Percentiles rank a stretch among this genome's conserved stretches.
Evolutionary conservation across 2,797 vertebrate genomes (phyloP).

Genomic region (Pangasius larnaudii): DNA sequence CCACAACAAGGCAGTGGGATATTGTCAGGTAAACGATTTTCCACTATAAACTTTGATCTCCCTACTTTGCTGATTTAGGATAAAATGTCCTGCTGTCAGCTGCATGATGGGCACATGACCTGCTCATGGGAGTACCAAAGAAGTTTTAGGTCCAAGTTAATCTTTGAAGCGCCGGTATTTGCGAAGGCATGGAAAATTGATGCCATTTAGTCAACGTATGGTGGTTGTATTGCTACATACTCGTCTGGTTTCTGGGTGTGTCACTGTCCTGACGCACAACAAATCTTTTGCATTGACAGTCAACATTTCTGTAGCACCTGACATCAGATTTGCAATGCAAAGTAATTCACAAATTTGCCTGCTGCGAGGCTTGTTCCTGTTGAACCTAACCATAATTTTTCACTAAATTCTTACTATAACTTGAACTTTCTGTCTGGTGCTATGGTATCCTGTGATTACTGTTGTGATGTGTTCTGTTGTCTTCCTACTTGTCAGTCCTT

Average conservation of each 20-base stretch:
- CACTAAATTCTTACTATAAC: too few species aligned
- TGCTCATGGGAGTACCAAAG: background rate
- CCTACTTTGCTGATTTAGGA: slow-evolving; percentile 19
- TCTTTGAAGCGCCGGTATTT: background rate
- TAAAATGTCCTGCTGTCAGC: slow-evolving; percentile 8
- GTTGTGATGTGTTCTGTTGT: background rate
- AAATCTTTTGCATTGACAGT: background rate
- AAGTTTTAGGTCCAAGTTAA: slow-evolving; percentile 10
- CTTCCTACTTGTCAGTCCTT: background rate
- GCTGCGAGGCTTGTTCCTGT: background rate
- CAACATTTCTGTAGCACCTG: background rate
- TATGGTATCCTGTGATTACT: background rate
- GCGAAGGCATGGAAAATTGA: too few species aligned
- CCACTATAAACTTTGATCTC: slow-evolving; percentile 10
- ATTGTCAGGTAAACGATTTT: slow-evolving; percentile 86
- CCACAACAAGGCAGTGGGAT: slow-evolving; percentile 89
- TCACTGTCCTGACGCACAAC: background rate
- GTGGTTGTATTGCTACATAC: background rate
- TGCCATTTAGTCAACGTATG: background rate
- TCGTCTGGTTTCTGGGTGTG: background rate
- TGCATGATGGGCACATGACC: slow-evolving; percentile 19
- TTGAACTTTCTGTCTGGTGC: background rate
- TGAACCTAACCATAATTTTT: background rate
- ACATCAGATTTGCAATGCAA: slow-evolving; percentile 53
- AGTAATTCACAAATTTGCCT: slow-evolving; percentile 29